Conservation (phyloP, 2,888 invertebrate species). For the Callosobruchus maculatus region DNA sequence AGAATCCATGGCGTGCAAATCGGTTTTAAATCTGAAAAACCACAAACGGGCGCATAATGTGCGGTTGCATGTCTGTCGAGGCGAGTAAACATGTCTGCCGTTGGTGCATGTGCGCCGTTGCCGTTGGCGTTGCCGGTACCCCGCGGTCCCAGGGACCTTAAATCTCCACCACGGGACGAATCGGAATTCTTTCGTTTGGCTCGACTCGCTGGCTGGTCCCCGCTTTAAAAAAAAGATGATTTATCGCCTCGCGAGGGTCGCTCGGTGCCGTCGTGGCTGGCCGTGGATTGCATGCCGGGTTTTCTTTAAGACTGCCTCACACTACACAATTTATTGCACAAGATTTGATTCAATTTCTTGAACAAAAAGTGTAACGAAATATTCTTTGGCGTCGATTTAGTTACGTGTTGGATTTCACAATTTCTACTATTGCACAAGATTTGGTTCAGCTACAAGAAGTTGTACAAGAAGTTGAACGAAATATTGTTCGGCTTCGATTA, state of each 20-base stretch:
- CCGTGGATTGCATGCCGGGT: neutral
- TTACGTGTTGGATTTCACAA: no score
- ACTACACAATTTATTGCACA: no score
- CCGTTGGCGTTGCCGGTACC: no score
- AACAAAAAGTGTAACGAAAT: no score
- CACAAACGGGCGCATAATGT: neutral
- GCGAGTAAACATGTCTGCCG: neutral
- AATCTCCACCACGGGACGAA: neutral
- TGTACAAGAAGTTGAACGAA: no score
- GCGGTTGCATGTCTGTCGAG: neutral
- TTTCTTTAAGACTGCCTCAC: no score
- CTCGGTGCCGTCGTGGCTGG: neutral
- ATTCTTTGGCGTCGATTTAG: no score
- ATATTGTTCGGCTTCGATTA: no score
- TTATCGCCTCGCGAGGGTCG: neutral
- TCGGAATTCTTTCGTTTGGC: neutral
- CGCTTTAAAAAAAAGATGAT: neutral
- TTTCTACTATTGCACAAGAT: no score
- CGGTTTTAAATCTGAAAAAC: neutral
- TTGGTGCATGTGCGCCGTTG: neutral
- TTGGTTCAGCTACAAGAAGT: no score
- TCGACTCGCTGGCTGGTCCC: neutral
- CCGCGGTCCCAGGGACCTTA: neutral
- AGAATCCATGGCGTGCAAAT: neutral
- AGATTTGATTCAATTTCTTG: no score